phyloP scores from a whole-genome alignment of 2,797 vertebrate species.

The Pteronotus mesoamericanus region DNA sequence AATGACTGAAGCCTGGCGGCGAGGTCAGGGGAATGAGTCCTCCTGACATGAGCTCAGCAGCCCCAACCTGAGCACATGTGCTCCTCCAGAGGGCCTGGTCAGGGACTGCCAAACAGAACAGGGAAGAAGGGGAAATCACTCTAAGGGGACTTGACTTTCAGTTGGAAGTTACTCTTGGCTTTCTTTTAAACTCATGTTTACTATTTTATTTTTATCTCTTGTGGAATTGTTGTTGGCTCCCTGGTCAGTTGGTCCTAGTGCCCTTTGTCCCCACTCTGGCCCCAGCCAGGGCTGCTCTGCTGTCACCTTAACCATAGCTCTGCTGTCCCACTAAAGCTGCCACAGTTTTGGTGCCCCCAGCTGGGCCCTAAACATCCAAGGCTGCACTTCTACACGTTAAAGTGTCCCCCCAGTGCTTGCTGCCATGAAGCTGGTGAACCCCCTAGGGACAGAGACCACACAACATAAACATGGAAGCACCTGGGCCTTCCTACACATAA shows the following conservation, averaged over 20 bases:
- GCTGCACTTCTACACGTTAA: background rate
- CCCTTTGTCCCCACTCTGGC: too few relatives aligned
- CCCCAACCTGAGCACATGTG: rapidly evolving
- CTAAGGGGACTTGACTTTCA: too few relatives aligned
- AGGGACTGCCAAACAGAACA: rapidly evolving
- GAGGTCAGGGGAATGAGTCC: too few relatives aligned
- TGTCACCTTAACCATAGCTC: background rate
- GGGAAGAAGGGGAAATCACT: background rate
- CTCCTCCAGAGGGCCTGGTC: background rate
- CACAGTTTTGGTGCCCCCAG: background rate
- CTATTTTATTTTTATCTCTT: background rate
- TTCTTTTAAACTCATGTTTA: background rate
- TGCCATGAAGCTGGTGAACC: rapidly evolving
- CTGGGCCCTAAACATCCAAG: rapidly evolving
- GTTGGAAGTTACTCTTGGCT: background rate
- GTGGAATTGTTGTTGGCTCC: background rate
- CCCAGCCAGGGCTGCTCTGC: background rate
- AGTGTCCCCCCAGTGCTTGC: rapidly evolving
- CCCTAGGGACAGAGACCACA: background rate
- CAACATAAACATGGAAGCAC: background rate
- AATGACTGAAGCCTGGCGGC: background rate
- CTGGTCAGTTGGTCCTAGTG: too few relatives aligned
- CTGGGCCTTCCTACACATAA: background rate
- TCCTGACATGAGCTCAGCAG: background rate
- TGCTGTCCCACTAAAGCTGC: background rate